phyloP scores from a whole-genome alignment of 2,797 vertebrate species.

The Echiichthys vipera region DNA sequence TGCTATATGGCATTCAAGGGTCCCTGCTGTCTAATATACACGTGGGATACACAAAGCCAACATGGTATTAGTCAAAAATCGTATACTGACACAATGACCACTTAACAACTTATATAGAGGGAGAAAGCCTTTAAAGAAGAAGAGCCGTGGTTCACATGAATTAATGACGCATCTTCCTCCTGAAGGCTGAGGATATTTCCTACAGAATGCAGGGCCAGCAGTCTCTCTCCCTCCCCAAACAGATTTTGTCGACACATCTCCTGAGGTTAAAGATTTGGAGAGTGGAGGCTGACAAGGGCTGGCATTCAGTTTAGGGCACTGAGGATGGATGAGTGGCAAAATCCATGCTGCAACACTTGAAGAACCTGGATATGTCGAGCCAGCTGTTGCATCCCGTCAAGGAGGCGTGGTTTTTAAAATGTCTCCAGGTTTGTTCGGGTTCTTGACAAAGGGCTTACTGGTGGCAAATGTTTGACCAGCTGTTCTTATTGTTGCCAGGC shows the following conservation, averaged over 20 bases:
- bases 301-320: constrained; percentile 5
- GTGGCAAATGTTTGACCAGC: constrained; percentile 80
- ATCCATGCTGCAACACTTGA: not conserved
- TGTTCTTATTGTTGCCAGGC: constrained; percentile 69
- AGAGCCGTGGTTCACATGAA: not conserved
- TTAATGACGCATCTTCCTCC: not conserved
- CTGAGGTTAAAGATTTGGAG: not conserved
- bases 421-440: constrained; percentile 70
- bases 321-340: constrained; percentile 12
- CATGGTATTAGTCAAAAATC: not conserved
- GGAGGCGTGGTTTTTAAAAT: constrained; percentile 59
- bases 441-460: constrained; percentile 67
- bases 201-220: not conserved
- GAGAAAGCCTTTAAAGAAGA: not conserved
- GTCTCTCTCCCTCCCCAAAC: constrained; percentile 3
- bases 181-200: constrained; percentile 1
- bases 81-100: not conserved
- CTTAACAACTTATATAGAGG: not conserved
- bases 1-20: too few species aligned
- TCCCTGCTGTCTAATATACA: not conserved
- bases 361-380: constrained; percentile 37
- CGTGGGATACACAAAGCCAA: not conserved
- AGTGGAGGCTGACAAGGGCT: constrained; percentile 3
- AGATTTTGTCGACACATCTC: constrained; percentile 22
- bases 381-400: constrained; percentile 67